Evolutionary conservation across 1,140 invertebrate species (phyloP).

Genomic region (Holcopasites calliopsidis): DNA sequence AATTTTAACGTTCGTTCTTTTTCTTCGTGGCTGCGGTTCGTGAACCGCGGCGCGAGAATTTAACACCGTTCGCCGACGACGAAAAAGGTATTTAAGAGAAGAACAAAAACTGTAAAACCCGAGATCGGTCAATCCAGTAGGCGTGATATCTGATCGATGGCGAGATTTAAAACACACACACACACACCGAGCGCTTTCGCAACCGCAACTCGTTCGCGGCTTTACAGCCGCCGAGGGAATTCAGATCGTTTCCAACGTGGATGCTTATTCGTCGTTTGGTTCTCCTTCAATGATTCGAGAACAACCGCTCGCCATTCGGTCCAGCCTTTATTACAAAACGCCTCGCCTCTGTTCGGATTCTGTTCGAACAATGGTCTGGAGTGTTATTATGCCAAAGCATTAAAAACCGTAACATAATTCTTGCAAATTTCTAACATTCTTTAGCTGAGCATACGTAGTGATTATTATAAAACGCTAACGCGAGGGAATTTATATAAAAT

Average conservation of each 20-base stretch:
- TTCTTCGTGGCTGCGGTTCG: background rate
- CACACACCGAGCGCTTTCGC: conserved; percentile 6
- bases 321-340: conserved; percentile 23
- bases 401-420: background rate
- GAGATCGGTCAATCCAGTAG: conserved; percentile 11
- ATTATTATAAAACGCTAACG: too few species aligned
- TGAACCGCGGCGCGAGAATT: background rate
- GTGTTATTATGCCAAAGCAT: background rate
- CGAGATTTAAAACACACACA: conserved; percentile 30
- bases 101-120: background rate
- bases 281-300: conserved; percentile 32
- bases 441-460: too few species aligned
- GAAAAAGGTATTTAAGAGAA: background rate
- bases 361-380: background rate
- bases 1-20: too few species aligned
- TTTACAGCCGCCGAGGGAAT: conserved; percentile 27
- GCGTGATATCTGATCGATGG: conserved; percentile 35
- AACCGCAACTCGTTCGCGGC: conserved; percentile 43
- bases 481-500: too few species aligned
- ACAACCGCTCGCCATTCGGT: conserved; percentile 2
- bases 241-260: conserved; percentile 26
- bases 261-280: conserved; percentile 46
- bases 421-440: too few species aligned
- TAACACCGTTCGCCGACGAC: background rate
- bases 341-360: background rate